Base-by-base conservation (phyloP, 2,113 vertebrate species). In the Morone saxatilis region DNA sequence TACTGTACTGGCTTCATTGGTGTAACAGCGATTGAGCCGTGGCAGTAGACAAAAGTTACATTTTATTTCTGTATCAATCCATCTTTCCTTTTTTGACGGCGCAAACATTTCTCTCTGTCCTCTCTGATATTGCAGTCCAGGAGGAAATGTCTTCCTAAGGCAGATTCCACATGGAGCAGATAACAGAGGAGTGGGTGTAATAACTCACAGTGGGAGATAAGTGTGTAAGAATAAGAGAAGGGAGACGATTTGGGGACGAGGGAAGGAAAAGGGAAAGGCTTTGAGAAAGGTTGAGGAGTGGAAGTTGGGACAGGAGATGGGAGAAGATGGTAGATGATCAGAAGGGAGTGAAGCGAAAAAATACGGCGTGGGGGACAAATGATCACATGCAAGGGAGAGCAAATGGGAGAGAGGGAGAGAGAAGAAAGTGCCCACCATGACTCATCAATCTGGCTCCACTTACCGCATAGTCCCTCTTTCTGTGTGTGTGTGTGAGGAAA, bases 181-280 rank as follows among this genome's bases (percentile, higher is more conserved):
- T 86, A 86, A 51, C 50, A 71, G 72, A 82, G 67, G 40, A 77
- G 72, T 56, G 41, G 48, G 80, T 83, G 80, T 79, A 83, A 88
- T 85, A 77, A 87, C 38, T 87, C 86, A 81, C 81, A 84, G 57
- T 54, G 71, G 61, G 78, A 87, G 78, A 81, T 81, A 81, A 57
- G 67, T 84, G 60, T 73, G 76, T 79, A 57, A 78, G 71, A 81
- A 40, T 54, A 9, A 14, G 60, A 38, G 40, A 20, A 22, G 43
- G 54, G 76, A 8, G 69, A 45, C 0, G 13, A n/a, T 41, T 57
- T 7, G 25, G 8, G 43, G 50, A 40, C 38, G 22, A 61, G 45
- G n/a, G 66, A n/a, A 43, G 57, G 22, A 54, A 50, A 48, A 45
- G 8, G 22, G 50, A 59, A 43, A 77, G 54, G 54, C 31, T 69